Percentiles rank a stretch among this genome's conserved stretches.
Conservation (phyloP, 2,797 vertebrate genomes). For the Arnoldichthys spilopterus region DNA sequence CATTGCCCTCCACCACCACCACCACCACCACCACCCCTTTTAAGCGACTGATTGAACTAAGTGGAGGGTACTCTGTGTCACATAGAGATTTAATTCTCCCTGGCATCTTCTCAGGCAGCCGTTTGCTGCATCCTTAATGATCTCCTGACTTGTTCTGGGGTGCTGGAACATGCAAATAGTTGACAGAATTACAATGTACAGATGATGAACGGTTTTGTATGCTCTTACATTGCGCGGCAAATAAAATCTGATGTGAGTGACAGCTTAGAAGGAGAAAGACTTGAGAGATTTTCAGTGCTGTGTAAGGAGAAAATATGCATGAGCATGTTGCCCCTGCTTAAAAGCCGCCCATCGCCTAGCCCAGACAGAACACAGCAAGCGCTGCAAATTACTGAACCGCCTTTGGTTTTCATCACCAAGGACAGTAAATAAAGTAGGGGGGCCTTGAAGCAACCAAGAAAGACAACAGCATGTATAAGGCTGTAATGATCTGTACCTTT, state of each 20-base stretch:
- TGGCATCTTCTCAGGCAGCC: not conserved
- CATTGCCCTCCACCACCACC: not conserved
- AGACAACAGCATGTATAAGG: not conserved
- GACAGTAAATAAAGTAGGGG: not conserved
- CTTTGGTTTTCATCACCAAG: constrained; percentile 15
- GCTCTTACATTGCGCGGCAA: not conserved
- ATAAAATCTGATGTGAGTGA: not conserved
- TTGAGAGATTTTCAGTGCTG: not conserved
- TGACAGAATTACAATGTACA: not conserved
- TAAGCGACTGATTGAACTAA: constrained; percentile 17
- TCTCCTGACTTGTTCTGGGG: not conserved
- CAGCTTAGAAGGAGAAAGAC: not conserved
- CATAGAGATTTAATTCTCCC: constrained; percentile 9
- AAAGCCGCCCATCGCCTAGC: not conserved
- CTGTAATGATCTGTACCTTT: not conserved
- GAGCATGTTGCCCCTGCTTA: not conserved
- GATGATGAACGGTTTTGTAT: not conserved
- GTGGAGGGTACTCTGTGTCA: constrained; percentile 10
- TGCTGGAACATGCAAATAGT: too few species aligned
- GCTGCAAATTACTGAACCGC: constrained; percentile 35
- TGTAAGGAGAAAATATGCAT: not conserved
- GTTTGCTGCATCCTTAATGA: not conserved
- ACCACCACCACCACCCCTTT: not conserved
- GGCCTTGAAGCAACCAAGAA: constrained; percentile 14
- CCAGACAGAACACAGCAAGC: not conserved